phyloP scores from a whole-genome alignment of 2,113 vertebrate genomes.

The Cebus imitator region DNA sequence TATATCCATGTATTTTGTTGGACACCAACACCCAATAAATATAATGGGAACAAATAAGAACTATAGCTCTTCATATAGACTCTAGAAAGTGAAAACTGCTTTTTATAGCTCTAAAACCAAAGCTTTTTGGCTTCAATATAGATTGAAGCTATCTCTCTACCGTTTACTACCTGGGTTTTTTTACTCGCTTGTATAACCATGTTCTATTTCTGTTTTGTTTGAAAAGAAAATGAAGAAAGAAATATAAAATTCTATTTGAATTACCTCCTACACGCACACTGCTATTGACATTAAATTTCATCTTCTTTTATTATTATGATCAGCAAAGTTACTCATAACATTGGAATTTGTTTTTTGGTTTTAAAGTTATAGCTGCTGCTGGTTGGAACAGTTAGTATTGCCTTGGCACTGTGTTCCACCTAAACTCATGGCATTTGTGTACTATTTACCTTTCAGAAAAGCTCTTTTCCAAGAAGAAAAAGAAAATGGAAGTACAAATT shows the following conservation, averaged over 20 bases:
- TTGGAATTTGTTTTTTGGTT: constrained; percentile 39
- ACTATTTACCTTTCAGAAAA: constrained; percentile 58
- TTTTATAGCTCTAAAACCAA: neutral
- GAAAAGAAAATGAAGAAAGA: constrained; percentile 61
- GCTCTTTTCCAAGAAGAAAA: constrained; percentile 51
- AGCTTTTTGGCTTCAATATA: neutral
- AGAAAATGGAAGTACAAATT: constrained; percentile 13
- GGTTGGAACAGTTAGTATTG: constrained; percentile 31
- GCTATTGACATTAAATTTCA: constrained; percentile 72
- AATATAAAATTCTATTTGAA: neutral
- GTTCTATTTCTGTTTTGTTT: constrained; percentile 60
- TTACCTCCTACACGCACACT: constrained; percentile 63
- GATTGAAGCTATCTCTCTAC: neutral
- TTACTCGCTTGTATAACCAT: constrained; percentile 30
- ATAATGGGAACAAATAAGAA: neutral
- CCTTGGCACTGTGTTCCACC: constrained; percentile 6
- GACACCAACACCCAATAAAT: neutral
- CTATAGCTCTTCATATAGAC: neutral
- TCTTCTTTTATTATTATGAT: constrained; percentile 64
- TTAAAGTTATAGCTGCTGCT: constrained; percentile 55
- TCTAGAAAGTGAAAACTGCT: neutral
- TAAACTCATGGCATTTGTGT: neutral
- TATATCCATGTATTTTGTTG: neutral
- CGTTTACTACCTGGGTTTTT: constrained; percentile 59
- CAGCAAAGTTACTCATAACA: constrained; percentile 65